Evolutionary conservation across 2,113 vertebrate species (phyloP).

Genomic region (Trematocara variabile): DNA sequence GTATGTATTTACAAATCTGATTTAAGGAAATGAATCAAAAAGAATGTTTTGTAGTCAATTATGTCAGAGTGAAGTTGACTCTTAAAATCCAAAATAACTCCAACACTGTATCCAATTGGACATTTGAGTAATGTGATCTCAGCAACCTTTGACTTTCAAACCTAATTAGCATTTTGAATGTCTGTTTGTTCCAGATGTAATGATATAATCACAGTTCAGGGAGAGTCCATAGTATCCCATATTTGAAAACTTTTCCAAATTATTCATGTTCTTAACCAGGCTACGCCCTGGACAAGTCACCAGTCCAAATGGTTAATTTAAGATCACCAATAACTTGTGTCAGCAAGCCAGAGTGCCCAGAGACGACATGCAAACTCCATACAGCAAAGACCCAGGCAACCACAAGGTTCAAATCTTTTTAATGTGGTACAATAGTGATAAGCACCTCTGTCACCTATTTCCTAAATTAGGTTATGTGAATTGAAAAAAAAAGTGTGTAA

Average conservation of each 20-base stretch:
- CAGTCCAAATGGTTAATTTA: background rate
- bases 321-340: background rate
- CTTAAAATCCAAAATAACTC: background rate
- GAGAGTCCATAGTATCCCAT: background rate
- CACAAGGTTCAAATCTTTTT: background rate
- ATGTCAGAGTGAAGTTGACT: background rate
- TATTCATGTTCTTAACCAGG: background rate
- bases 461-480: background rate
- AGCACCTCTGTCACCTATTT: background rate
- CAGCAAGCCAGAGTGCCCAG: background rate
- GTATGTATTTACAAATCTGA: background rate
- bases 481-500: background rate
- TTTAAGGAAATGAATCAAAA: background rate
- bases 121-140: background rate
- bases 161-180: background rate
- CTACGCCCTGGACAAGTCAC: background rate
- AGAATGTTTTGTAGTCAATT: background rate
- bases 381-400: background rate
- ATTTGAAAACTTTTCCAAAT: background rate
- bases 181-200: background rate
- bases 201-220: background rate
- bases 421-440: background rate
- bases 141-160: background rate
- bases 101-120: background rate
- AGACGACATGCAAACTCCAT: background rate